Evolutionary conservation across 2,113 vertebrate species (phyloP), one percentile per base, ranked within the genome.

Genomic region (Sebastes fasciatus): DNA sequence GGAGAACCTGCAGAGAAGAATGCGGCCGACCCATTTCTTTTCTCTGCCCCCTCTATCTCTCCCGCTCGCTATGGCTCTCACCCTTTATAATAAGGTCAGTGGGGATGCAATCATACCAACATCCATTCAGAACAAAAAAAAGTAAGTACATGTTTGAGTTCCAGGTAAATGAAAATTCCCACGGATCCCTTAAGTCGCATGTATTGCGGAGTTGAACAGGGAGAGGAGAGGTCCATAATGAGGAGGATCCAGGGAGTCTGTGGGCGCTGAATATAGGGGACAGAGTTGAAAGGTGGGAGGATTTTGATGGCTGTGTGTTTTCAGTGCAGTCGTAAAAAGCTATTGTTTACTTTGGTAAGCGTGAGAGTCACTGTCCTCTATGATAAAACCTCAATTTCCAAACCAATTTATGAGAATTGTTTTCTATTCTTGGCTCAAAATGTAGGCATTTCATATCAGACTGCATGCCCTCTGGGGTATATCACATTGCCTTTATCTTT

Each of bases 1-100:
- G 8, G 86, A 91, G 86, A 88, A 92, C 86, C 92, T 81, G 88
- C 89, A 82, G 83, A 87, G 89, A 82, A 67, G 70, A 85, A 88
- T 69, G 63, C 62, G 9, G 61, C 52, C 82, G 26, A 84, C 73
- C 89, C 91, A 89, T 87, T 90, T 88, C 76, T 78, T 80, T 5
- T 48, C 45, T 42, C 40, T 9, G 11, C 66, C 74, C 69, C 69
- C 55, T 64, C 75, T 48, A 17, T 82, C 66, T 68, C 57, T 17
- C 81, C 63, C 77, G 4, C 62, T 77, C 43, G 13, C 85, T 64
- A 13, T 68, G 77, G 79, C 74, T 86, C 90, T 86, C 80, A 73
- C 61, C 79, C 80, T 85, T 88, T 87, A 80, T 94, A 94, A 94
- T 91, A 93, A 93, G 90, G 92, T 87, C 93, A 92, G 91, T 69